phyloP scores from a whole-genome alignment of 2,113 vertebrate genomes.

The Sterrhoptilus dennistouni region DNA sequence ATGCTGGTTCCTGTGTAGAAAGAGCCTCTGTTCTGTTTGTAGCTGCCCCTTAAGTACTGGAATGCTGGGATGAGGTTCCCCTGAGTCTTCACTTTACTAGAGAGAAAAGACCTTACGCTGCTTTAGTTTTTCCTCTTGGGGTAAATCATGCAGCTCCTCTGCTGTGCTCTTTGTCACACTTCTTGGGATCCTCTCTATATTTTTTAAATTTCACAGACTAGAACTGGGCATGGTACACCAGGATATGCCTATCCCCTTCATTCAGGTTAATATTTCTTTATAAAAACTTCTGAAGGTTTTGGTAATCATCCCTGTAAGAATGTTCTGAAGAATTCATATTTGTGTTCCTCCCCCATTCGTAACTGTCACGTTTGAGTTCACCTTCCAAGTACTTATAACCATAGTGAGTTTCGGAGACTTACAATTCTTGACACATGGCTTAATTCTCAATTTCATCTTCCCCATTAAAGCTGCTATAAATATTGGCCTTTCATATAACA shows the following conservation, averaged over 20 bases:
- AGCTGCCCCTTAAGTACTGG: neutral
- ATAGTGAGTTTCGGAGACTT: neutral
- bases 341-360: neutral
- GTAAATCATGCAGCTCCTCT: neutral
- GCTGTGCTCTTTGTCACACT: neutral
- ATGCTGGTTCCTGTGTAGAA: neutral
- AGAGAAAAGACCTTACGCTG: neutral
- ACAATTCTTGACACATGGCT: neutral
- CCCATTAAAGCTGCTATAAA: neutral
- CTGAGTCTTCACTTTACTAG: fast-evolving
- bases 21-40: neutral
- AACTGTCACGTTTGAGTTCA: neutral
- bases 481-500: neutral
- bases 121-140: neutral
- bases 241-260: neutral
- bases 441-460: neutral
- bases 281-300: neutral
- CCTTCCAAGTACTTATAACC: neutral
- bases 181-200: neutral
- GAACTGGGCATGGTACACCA: neutral
- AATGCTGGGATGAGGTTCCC: neutral
- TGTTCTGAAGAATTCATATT: neutral
- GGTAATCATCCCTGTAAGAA: neutral
- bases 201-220: neutral
- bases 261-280: neutral